phyloP scores from a whole-genome alignment of 2,888 invertebrate genomes.

The Drosophila demipolita region DNA sequence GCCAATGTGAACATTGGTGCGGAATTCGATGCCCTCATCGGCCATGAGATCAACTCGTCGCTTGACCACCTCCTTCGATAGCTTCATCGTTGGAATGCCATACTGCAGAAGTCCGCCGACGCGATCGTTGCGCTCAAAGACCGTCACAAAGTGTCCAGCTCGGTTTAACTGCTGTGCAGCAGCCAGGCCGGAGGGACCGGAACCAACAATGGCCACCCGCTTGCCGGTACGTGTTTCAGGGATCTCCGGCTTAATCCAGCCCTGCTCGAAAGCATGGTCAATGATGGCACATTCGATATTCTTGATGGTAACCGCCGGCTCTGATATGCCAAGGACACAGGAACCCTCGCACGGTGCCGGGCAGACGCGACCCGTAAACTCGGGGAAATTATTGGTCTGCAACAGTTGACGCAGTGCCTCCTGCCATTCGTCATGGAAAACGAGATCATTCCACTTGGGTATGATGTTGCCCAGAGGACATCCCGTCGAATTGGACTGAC shows the following conservation, averaged over 20 bases:
- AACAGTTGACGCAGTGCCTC: slow-evolving; percentile 96
- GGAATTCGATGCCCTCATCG: slow-evolving; percentile 95
- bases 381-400: slow-evolving; percentile 99
- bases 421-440: slow-evolving; percentile 97
- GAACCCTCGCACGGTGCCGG: slow-evolving; percentile 99
- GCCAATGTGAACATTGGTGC: slow-evolving; percentile 95
- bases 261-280: slow-evolving; percentile 98
- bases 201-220: slow-evolving; percentile 95
- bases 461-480: slow-evolving; percentile 99
- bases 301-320: slow-evolving; percentile 99
- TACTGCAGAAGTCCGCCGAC: slow-evolving; percentile 98
- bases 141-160: slow-evolving; percentile 98
- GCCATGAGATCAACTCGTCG: slow-evolving; percentile 93
- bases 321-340: slow-evolving; percentile 97
- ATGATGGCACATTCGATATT: slow-evolving; percentile 99
- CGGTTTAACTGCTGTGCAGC: slow-evolving; percentile 98
- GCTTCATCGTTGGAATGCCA: slow-evolving; percentile 99
- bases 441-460: slow-evolving; percentile 99
- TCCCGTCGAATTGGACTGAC: slow-evolving; percentile 95
- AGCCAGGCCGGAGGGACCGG: slow-evolving; percentile 97
- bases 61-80: slow-evolving; percentile 96
- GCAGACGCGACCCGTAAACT: slow-evolving; percentile 96
- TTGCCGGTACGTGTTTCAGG: slow-evolving; percentile 92
- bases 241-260: slow-evolving; percentile 94
- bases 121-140: slow-evolving; percentile 98